Conservation (phyloP, 23 tunicate species). For the Aplidium turbinatum region DNA sequence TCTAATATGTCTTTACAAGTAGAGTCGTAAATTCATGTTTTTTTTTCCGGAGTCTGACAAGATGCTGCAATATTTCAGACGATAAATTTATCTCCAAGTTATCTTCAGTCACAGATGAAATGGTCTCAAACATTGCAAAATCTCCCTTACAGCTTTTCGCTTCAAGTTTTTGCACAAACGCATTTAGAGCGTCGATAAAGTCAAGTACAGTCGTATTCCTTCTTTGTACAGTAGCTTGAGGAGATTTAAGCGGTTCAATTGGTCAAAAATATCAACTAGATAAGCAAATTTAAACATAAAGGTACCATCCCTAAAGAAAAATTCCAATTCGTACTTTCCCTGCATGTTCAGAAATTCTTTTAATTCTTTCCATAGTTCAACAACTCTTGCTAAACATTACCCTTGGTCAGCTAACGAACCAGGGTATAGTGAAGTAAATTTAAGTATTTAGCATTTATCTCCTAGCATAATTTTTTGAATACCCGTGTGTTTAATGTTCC, state of each 20-base stretch:
- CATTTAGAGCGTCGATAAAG: conserved; percentile 36
- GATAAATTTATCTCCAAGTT: too few species aligned
- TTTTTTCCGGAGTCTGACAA: too few species aligned
- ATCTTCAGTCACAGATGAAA: too few species aligned
- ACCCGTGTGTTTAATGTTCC: too few species aligned
- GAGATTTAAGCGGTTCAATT: conserved; percentile 39
- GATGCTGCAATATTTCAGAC: too few species aligned
- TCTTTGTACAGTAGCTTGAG: conserved; percentile 43
- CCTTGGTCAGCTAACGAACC: conserved; percentile 41
- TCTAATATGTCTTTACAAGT: too few species aligned
- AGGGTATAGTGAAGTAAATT: conserved; percentile 41
- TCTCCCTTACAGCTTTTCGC: too few species aligned
- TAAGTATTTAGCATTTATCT: conserved; percentile 61
- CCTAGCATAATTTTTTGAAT: too few species aligned
- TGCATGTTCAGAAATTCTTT: conserved; percentile 26
- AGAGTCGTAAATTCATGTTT: too few species aligned
- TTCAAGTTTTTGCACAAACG: conserved; percentile 49
- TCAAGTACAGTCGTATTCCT: conserved; percentile 44
- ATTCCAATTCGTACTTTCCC: too few species aligned
- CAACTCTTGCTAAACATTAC: conserved; percentile 41
- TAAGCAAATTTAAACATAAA: conserved; percentile 23
- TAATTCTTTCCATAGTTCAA: conserved; percentile 42
- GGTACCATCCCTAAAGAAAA: conserved; percentile 21
- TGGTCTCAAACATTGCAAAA: too few species aligned
- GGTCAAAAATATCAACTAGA: conserved; percentile 47